Base-by-base conservation (phyloP, 1,140 invertebrate genomes). In the Bombus waltoni region DNA sequence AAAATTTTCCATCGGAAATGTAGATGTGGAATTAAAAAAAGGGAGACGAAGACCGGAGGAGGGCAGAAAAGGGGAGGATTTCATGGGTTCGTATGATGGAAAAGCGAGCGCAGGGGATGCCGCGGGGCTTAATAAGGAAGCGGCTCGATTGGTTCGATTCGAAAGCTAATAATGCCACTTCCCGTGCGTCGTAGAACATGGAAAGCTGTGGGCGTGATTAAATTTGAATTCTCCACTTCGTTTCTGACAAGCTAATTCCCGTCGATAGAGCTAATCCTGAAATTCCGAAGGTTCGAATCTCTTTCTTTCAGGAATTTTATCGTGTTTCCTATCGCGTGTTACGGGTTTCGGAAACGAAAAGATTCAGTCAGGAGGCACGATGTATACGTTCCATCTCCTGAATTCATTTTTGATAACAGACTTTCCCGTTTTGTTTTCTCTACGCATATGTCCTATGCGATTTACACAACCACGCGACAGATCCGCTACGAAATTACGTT, bases 121-220 rank as follows among this genome's bases (percentile, higher is more conserved):
- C 89, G 90, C 90, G 72, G 91, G 92, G 92, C 89, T 93, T 93
- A 93, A 93, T 93, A 93, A 93, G 92, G 92, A 93, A 93, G 88
- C 91, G 82, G 79, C 86, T 87, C 90, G 92, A 93, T 93, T 93
- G 92, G 89, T 93, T 93, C 92, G 89, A 93, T 92, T 93, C 91
- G 89, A 91, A 93, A 93, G 92, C 89, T 93, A 93, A 93, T 93
- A 93, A 93, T 92, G 91, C 92, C 85, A 90, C 91, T 93, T 92
- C 87, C 92, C 85, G 85, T 89, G 87, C 86, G 65, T 80, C 42
- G 70, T 77, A 47, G 68, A 80, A 85, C 87, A 77, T 79, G 66
- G 79, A 86, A 82, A 44, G 86, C 72, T 83, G 81, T 80, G 66
- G 81, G 88, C 83, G 81, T 91, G 89, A 93, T 93, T 93, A 90